Base-by-base conservation (phyloP, 2,797 vertebrate genomes). In the Galaxias olidus region DNA sequence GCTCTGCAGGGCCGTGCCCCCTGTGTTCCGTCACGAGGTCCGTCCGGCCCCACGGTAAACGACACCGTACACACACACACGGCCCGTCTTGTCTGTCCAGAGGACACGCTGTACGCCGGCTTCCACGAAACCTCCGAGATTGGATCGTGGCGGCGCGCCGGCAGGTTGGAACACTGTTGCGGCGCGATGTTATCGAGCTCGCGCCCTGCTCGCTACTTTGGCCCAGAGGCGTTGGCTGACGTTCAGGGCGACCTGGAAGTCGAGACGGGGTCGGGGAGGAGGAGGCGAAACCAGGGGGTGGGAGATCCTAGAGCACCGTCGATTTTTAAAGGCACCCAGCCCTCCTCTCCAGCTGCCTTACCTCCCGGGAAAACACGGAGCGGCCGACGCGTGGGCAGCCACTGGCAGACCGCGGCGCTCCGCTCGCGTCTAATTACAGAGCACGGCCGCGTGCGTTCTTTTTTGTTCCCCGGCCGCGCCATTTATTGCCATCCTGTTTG, bases 131-230 rank as follows among this genome's bases (percentile, higher is more conserved):
- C 66, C 76, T 63, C 66, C 68, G 58, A 80, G 72, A 74, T 79
- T 80, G 74, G 76, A 79, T 81, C 76, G 70, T 43, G 51, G 46
- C 53, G 19, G 41, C 4, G 40, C 69, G 64, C 63, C 30, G 76
- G 65, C 69, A 73, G 73, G 65, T 68, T 66, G 60, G 76, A 63
- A 46, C 75, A 74, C 45, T n/a, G 67, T 59, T 40, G 62, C 63
- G 65, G 54, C 74, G 60, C 57, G 82, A 86, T 85, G 74, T 79
- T 76, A 82, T 86, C 74, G 79, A 60, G 65, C 65, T 66, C 61
- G 44, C 79, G 71, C 83, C 79, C 77, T 83, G 84, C 75, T 86
- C 78, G 63, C n/a, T n/a, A n/a, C 43, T 73, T 80, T 88, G 87
- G 76, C 76, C 10, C 4, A 9, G 43, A 17, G 72, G 79, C 80